phyloP scores from a whole-genome alignment of 1,140 invertebrate species.

The Elymnias hypermnestra region DNA sequence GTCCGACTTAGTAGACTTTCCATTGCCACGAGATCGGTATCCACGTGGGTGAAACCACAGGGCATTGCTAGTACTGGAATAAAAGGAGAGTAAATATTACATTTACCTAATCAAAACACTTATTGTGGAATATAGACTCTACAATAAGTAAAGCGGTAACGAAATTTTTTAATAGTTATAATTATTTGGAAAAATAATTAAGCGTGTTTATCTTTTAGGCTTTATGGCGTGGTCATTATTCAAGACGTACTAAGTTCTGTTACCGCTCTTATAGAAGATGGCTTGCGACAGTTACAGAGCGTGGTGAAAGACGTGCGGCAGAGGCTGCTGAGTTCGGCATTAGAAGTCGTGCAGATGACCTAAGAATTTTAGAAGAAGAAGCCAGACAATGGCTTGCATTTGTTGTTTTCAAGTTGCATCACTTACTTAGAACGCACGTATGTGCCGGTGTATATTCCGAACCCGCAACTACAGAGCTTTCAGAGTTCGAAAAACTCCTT shows the following conservation, averaged over 20 bases:
- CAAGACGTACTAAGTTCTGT: constrained; percentile 58
- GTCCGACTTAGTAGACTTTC: no score
- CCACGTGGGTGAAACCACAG: no score
- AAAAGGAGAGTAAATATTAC: no score
- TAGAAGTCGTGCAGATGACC: constrained; percentile 50
- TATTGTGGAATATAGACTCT: no score
- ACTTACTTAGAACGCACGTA: constrained; percentile 59
- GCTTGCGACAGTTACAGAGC: constrained; percentile 50
- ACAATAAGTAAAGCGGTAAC: no score
- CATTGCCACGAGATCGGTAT: no score
- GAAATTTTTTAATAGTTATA: no score
- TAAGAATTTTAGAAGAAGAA: constrained; percentile 62
- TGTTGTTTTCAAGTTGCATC: constrained; percentile 71
- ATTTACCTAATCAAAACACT: no score
- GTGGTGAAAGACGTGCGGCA: constrained; percentile 51
- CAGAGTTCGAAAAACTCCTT: constrained; percentile 65
- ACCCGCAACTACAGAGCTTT: constrained; percentile 45
- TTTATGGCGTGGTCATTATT: constrained; percentile 61
- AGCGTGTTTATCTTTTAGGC: constrained; percentile 45
- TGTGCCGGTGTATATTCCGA: constrained; percentile 66
- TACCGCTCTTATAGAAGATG: constrained; percentile 60
- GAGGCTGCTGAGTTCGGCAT: constrained; percentile 58
- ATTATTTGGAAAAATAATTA: no score
- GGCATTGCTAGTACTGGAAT: no score
- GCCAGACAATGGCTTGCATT: constrained; percentile 63